phyloP scores from a whole-genome alignment of 2,113 vertebrate genomes.

The Erinaceus europaeus region DNA sequence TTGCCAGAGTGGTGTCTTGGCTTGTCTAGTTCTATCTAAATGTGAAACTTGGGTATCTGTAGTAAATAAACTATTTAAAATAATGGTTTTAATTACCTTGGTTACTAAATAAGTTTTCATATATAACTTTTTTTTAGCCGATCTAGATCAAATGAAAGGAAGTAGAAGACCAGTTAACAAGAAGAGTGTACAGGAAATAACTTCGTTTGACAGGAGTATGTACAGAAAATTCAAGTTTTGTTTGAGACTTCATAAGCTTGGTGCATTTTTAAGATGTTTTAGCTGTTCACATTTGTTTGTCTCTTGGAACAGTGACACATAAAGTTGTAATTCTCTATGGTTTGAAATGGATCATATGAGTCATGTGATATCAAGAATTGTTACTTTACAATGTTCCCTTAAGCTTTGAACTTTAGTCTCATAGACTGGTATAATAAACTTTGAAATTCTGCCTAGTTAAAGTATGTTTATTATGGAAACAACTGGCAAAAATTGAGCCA shows the following conservation, averaged over 20 bases:
- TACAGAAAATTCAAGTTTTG: slow-evolving; percentile 88
- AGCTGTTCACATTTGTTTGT: slow-evolving; percentile 85
- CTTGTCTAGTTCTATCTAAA: neutral
- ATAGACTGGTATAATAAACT: slow-evolving; percentile 59
- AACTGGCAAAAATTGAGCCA: slow-evolving; percentile 9
- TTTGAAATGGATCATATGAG: slow-evolving; percentile 82
- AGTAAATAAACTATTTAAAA: too few relatives aligned
- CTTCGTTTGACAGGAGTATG: slow-evolving; percentile 82
- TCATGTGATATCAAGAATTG: slow-evolving; percentile 78
- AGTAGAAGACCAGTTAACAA: slow-evolving; percentile 82
- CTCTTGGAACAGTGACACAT: slow-evolving; percentile 84
- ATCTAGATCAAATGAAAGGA: slow-evolving; percentile 94
- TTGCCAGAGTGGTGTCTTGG: too few relatives aligned
- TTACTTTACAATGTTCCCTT: slow-evolving; percentile 83
- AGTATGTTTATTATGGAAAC: slow-evolving; percentile 20
- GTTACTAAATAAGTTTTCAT: neutral
- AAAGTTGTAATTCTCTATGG: slow-evolving; percentile 85
- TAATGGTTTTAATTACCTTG: too few relatives aligned
- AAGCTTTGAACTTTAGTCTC: slow-evolving; percentile 57
- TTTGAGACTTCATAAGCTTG: slow-evolving; percentile 86
- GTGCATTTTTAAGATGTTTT: slow-evolving; percentile 88
- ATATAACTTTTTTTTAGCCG: slow-evolving; percentile 81
- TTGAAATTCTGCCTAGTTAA: slow-evolving; percentile 46
- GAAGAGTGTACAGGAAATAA: slow-evolving; percentile 86
- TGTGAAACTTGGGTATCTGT: too few relatives aligned